Conservation (phyloP, 2,797 vertebrate species). For the Sitta carolinensis region DNA sequence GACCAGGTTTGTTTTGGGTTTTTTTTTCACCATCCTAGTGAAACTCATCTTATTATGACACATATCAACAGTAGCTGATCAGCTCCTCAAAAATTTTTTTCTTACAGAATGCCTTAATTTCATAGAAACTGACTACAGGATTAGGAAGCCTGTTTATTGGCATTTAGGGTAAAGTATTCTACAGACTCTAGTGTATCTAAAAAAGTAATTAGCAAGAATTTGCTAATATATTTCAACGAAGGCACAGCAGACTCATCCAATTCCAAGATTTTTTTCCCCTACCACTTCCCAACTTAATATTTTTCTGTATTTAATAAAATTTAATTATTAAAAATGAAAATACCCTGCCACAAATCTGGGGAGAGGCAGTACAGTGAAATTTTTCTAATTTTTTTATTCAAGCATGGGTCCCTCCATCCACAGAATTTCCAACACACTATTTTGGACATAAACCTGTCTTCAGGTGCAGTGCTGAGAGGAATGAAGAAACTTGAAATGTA, state of each 20-base stretch:
- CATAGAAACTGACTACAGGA: background rate
- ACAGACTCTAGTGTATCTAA: background rate
- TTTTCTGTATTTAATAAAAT: background rate
- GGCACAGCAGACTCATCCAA: background rate
- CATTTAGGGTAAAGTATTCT: background rate
- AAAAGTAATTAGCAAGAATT: background rate
- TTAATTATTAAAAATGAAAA: background rate
- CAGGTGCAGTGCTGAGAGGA: background rate
- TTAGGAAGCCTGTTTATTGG: conserved; percentile 6
- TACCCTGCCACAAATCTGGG: background rate
- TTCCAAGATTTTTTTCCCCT: background rate
- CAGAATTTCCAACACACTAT: background rate
- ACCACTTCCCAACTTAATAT: background rate
- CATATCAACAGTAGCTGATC: background rate
- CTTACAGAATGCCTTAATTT: background rate
- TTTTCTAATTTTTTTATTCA: background rate
- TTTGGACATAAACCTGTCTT: background rate
- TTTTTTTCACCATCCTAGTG: background rate
- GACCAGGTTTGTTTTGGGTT: background rate
- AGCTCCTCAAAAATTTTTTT: background rate
- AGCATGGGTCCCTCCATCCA: background rate
- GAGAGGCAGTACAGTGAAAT: background rate
- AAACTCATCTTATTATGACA: background rate
- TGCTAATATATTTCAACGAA: background rate
- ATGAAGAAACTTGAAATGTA: background rate